phyloP scores from a whole-genome alignment of 2,797 vertebrate genomes.

The Dryobates pubescens region DNA sequence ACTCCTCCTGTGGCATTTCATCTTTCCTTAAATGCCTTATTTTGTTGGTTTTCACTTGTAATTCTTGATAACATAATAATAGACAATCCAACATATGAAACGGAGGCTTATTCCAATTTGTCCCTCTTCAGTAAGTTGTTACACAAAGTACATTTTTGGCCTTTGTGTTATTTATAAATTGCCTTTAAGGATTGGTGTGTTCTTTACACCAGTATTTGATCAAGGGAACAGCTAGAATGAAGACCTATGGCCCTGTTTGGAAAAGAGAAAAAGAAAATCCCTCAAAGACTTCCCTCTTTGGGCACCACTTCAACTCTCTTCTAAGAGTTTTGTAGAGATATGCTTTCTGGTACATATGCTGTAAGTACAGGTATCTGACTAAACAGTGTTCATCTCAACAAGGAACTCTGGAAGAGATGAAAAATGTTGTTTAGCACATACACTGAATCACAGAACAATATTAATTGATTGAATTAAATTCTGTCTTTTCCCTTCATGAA shows the following conservation, averaged over 20 bases:
- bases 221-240: not conserved
- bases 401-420: not conserved
- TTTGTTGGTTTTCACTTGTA: conserved; percentile 21
- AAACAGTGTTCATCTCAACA: not conserved
- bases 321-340: not conserved
- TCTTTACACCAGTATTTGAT: conserved; percentile 10
- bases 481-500: not conserved
- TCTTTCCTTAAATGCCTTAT: conserved; percentile 3
- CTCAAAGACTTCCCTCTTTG: not conserved
- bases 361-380: not conserved
- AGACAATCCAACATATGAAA: conserved; percentile 38
- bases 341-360: not conserved
- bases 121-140: conserved; percentile 49
- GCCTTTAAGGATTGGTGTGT: conserved; percentile 31
- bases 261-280: conserved; percentile 9
- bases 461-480: not conserved
- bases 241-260: not conserved
- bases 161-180: not conserved
- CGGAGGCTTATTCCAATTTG: not conserved
- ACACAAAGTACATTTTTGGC: conserved; percentile 20
- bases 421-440: not conserved
- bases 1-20: not conserved
- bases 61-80: conserved; percentile 30
- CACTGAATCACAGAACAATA: not conserved
- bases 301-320: not conserved